Conservation (phyloP, 2,113 vertebrate species). For the Mus pahari region DNA sequence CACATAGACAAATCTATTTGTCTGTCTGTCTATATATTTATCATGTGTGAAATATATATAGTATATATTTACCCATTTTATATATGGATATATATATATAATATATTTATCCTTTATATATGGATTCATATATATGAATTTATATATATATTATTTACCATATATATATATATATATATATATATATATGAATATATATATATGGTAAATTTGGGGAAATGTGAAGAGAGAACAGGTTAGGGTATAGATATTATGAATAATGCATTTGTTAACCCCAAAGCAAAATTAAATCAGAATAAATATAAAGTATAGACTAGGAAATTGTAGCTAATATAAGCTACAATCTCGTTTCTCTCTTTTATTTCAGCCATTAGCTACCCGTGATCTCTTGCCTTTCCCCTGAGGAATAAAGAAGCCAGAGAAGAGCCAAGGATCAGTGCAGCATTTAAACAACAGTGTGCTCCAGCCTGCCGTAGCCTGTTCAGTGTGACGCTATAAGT, state of each 20-base stretch:
- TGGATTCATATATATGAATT: no score
- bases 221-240: background rate
- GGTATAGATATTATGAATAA: background rate
- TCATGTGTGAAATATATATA: background rate
- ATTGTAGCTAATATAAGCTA: background rate
- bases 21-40: background rate
- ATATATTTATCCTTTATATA: no score
- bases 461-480: constrained; percentile 24
- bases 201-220: background rate
- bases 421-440: background rate
- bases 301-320: background rate
- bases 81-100: no score
- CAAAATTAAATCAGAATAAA: constrained; percentile 31
- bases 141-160: background rate
- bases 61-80: background rate
- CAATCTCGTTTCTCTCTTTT: constrained; percentile 13
- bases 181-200: rapidly evolving
- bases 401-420: constrained; percentile 16
- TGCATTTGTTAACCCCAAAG: background rate
- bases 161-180: no score
- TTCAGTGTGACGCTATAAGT: constrained; percentile 60
- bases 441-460: constrained; percentile 64
- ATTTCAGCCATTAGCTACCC: background rate
- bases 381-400: constrained; percentile 2
- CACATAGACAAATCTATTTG: background rate